phyloP scores from a whole-genome alignment of 2,888 invertebrate genomes.

The Rotaria socialis region DNA sequence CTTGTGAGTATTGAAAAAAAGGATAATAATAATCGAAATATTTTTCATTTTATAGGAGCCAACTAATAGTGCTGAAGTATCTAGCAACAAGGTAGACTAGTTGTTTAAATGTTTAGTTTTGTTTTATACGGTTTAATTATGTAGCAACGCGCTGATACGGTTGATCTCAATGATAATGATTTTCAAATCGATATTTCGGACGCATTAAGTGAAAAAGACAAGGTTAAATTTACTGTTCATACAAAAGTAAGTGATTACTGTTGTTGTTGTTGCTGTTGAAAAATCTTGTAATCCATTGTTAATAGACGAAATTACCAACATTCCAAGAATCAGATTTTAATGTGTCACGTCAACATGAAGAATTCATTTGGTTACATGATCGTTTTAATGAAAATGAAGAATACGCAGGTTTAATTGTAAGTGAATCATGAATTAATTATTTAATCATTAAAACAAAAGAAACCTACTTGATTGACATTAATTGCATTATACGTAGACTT shows the following conservation, averaged over 20 bases:
- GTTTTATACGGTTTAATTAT: too few species aligned
- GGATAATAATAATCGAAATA: neutral
- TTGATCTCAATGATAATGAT: constrained; percentile 38
- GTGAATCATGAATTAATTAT: constrained; percentile 52
- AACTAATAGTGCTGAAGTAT: neutral
- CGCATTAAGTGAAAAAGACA: constrained; percentile 95
- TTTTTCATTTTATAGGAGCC: neutral
- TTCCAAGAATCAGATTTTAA: constrained; percentile 88
- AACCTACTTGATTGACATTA: too few species aligned
- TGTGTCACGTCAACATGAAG: constrained; percentile 94
- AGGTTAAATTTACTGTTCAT: constrained; percentile 92
- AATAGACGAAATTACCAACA: constrained; percentile 77
- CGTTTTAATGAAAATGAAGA: constrained; percentile 91
- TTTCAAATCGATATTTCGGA: constrained; percentile 79
- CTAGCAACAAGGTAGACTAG: neutral
- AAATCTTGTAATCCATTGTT: neutral
- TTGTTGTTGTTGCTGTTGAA: neutral
- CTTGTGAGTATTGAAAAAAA: neutral
- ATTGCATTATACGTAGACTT: too few species aligned
- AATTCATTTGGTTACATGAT: constrained; percentile 97
- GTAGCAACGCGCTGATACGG: constrained; percentile 37
- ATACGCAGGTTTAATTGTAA: constrained; percentile 95
- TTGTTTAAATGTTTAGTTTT: too few species aligned
- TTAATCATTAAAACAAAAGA: too few species aligned
- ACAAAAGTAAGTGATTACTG: constrained; percentile 57